These are phyloP conservation scores for Serinus canaria DNA, from an alignment of 2,113 vertebrate genomes.

Conservation along the genomic window DNA sequence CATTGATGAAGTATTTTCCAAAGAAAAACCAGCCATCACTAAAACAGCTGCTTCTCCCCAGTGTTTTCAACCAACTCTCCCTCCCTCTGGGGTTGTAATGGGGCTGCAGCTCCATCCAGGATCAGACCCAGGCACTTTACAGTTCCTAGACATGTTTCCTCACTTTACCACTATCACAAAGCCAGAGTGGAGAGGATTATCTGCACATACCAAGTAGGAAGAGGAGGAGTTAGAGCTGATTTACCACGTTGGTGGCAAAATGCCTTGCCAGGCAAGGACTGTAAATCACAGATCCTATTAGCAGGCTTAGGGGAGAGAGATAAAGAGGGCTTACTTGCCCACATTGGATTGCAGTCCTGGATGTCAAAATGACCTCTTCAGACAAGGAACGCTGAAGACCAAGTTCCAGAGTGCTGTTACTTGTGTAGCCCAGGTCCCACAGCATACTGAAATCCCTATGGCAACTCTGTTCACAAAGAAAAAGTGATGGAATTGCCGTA, in stretches of 20 bases:
- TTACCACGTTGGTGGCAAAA: background rate
- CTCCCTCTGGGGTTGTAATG: fast-evolving
- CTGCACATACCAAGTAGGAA: fast-evolving
- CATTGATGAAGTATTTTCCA: background rate
- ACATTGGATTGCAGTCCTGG: background rate
- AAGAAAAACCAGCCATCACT: background rate
- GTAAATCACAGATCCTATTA: background rate
- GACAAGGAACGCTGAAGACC: background rate
- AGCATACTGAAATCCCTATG: background rate
- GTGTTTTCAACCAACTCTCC: background rate
- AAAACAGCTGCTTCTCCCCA: background rate
- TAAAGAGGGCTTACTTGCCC: background rate
- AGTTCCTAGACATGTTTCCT: background rate
- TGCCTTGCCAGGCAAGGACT: background rate
- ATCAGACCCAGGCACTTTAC: background rate
- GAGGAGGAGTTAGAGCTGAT: background rate
- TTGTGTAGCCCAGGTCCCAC: background rate
- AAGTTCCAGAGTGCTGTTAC: background rate
- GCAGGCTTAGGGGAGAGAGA: background rate
- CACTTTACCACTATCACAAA: background rate
- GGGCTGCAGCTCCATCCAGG: background rate
- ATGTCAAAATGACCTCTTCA: background rate
- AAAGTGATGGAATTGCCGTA: background rate
- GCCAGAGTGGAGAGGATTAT: fast-evolving
- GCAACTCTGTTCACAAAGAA: background rate